Evolutionary conservation across 2,797 vertebrate genomes (phyloP), one percentile per base, ranked within the genome.

Genomic region (Pipistrellus pipistrellus): DNA sequence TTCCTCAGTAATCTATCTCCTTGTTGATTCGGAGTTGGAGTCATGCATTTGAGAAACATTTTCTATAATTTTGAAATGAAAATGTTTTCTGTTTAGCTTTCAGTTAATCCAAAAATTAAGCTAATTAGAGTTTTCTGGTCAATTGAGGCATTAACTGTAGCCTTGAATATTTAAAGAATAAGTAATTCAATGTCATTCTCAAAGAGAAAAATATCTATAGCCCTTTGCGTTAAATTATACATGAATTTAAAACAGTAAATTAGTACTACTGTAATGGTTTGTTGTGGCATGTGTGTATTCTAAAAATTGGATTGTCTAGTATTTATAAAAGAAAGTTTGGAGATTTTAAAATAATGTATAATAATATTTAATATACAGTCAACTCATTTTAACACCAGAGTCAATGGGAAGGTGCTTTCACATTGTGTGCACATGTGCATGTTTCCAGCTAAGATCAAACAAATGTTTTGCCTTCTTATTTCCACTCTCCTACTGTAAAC

Each of bases 31-130:
- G 41, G 66, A 85, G 30, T 46, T 89, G 53, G 14, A 59, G 17
- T 64, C 76, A 13, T 44, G 27, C 6, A 6, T 30, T 81, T 72
- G 59, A 94, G 80, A 55, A 84, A 59, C 20, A 48, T 90, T 94
- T 71, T 69, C 30, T 30, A 84, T 15, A 75, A 10, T 69, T 88
- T 78, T 92, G 38, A 88, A 80, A 92, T 17, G 85, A 73, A 73
- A 90, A 46, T 73, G 8, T 77, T 88, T 71, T 73, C 25, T 71
- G 7, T 57, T 90, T 77, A 51, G 62, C 88, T 90, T 80, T 18
- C 46, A 38, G 8, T 72, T 92, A 59, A 59, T 38, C 14, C 15
- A 17, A 85, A 92, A 88, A 72, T 66, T 85, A 88, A 88, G 8
- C 46, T 88, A 68, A 2, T 62, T 62, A 62, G 66, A 73, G 12